Conservation (phyloP, 2,888 invertebrate species). For the Zaprionus obscuricornis region DNA sequence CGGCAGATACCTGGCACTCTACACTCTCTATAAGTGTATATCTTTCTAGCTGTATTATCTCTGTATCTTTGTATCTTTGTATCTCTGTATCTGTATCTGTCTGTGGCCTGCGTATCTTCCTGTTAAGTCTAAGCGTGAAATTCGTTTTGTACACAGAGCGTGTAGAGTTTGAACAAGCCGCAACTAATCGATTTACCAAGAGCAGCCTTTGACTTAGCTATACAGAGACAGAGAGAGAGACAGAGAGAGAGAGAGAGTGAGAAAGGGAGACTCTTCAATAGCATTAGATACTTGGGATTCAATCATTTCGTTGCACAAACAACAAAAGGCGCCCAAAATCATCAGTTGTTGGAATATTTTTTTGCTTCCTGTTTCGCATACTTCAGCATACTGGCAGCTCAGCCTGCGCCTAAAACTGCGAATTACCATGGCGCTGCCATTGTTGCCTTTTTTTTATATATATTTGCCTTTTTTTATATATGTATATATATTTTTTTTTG, state of each 20-base stretch:
- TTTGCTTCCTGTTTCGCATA: no score
- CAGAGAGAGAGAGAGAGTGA: no score
- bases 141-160: constrained; percentile 57
- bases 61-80: constrained; percentile 5
- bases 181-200: constrained; percentile 63
- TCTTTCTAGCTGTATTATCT: constrained; percentile 3
- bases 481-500: no score
- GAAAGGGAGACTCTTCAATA: constrained; percentile 4
- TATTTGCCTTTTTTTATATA: no score
- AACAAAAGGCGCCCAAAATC: no score
- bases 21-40: constrained; percentile 34
- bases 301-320: not conserved
- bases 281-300: constrained; percentile 34
- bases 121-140: constrained; percentile 58
- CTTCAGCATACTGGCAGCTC: no score
- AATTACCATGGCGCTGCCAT: no score
- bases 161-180: constrained; percentile 65
- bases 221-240: no score
- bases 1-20: constrained; percentile 48
- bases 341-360: no score
- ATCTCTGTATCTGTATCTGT: constrained; percentile 11
- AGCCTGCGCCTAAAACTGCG: no score
- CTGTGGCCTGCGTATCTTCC: constrained; percentile 41
- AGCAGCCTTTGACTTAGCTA: constrained; percentile 19
- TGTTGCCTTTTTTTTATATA: no score